Evolutionary conservation across 2,113 vertebrate genomes (phyloP).

Genomic region (Accipiter virgatus): DNA sequence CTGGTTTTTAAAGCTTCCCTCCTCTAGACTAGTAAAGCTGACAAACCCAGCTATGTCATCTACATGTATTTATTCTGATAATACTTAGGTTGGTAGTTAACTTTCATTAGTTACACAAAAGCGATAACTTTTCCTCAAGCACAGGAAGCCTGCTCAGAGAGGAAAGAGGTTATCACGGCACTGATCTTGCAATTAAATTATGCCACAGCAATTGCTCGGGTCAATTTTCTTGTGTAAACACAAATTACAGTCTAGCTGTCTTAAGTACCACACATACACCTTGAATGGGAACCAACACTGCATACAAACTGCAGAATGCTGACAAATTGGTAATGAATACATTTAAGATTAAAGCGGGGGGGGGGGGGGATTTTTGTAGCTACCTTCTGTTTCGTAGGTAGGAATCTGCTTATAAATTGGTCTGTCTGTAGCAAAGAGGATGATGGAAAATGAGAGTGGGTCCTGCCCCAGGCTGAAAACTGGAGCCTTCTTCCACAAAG

Average conservation of each 20-base stretch:
- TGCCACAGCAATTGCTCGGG: not conserved
- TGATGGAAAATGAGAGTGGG: not conserved
- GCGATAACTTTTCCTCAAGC: not conserved
- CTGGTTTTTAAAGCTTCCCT: not conserved
- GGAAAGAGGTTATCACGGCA: not conserved
- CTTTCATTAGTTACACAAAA: not conserved
- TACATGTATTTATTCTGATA: accelerated
- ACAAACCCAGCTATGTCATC: accelerated
- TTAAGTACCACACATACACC: not conserved
- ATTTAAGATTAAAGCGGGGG: not conserved
- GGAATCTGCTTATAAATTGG: not conserved
- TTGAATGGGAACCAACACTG: not conserved
- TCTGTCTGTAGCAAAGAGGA: not conserved
- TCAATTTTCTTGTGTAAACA: not conserved
- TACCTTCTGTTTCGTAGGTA: accelerated
- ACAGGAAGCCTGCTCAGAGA: not conserved
- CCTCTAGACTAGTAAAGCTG: not conserved
- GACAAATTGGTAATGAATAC: accelerated
- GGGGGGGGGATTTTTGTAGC: not conserved
- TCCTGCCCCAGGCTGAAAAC: not conserved
- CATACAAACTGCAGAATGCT: accelerated
- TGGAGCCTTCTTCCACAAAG: not conserved
- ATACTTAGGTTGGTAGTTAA: accelerated
- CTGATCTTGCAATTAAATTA: accelerated
- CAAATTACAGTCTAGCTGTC: too few species aligned